These are phyloP conservation scores for Enteromius thamalakanensis DNA, from an alignment of 2,797 vertebrate genomes.

Conservation along the genomic window DNA sequence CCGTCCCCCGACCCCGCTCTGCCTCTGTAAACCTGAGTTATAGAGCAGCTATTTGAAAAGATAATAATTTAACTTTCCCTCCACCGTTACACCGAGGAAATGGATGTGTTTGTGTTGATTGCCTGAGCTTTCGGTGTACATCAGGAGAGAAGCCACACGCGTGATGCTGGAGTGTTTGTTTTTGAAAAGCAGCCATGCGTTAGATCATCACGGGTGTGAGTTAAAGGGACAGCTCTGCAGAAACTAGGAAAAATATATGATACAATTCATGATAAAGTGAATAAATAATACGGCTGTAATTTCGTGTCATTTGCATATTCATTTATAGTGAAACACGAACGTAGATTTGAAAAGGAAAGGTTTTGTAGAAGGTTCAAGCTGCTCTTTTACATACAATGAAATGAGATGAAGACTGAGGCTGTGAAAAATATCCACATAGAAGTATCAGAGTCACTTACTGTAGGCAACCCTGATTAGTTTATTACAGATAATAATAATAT, in stretches of 20 bases:
- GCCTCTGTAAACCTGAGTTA: slow-evolving; percentile 69
- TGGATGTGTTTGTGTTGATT: slow-evolving; percentile 65
- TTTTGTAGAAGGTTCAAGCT: neutral
- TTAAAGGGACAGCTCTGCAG: neutral
- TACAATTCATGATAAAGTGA: neutral
- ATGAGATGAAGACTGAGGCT: neutral
- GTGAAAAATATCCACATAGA: neutral
- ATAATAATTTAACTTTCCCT: slow-evolving; percentile 77
- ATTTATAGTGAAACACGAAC: neutral
- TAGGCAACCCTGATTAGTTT: slow-evolving; percentile 77
- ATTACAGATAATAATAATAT: slow-evolving; percentile 76
- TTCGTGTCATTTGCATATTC: neutral
- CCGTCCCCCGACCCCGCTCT: slow-evolving; percentile 60
- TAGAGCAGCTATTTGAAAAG: slow-evolving; percentile 81
- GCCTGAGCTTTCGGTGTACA: slow-evolving; percentile 29
- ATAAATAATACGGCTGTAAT: neutral
- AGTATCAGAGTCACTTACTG: slow-evolving; percentile 68
- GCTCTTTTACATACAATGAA: neutral
- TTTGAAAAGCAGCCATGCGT: neutral
- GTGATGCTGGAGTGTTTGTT: neutral
- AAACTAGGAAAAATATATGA: neutral
- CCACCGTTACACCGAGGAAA: slow-evolving; percentile 61
- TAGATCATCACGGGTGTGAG: neutral
- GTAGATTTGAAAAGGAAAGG: neutral
- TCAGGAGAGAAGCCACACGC: neutral